A percentile compares a stretch with the other conserved stretches of the same genome.
Evolutionary conservation across 1,140 invertebrate genomes (phyloP).

Genomic region (Mactra quadrangularis): DNA sequence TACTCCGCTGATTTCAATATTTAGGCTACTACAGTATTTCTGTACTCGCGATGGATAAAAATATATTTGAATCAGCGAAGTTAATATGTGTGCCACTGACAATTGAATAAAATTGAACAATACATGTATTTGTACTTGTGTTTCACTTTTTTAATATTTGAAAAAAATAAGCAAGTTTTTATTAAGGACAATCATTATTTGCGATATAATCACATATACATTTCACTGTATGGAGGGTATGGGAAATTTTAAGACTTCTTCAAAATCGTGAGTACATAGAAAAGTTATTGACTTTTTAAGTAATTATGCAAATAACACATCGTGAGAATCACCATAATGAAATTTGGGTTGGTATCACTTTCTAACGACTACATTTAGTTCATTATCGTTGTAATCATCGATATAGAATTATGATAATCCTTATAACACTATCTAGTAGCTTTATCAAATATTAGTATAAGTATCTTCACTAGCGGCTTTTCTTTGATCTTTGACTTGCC

Average conservation of each 20-base stretch:
- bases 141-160: too few species aligned
- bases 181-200: too few species aligned
- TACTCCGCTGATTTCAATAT: too few species aligned
- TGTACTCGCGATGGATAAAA: too few species aligned
- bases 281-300: conserved; percentile 43
- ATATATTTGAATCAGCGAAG: too few species aligned
- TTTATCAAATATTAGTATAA: conserved; percentile 36
- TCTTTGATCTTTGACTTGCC: conserved; percentile 29
- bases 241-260: not conserved
- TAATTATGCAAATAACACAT: conserved; percentile 34
- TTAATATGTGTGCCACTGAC: too few species aligned
- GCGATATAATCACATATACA: too few species aligned
- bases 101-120: too few species aligned
- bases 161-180: too few species aligned
- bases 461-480: conserved; percentile 10
- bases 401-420: conserved; percentile 21
- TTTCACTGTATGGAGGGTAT: too few species aligned
- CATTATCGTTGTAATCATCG: conserved; percentile 16
- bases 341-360: conserved; percentile 5
- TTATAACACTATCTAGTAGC: conserved; percentile 8
- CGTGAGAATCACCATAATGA: conserved; percentile 36
- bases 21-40: too few species aligned
- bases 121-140: too few species aligned
- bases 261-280: not conserved
- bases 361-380: conserved; percentile 3